phyloP scores from a whole-genome alignment of 2,113 vertebrate genomes.

The Phainopepla nitens region DNA sequence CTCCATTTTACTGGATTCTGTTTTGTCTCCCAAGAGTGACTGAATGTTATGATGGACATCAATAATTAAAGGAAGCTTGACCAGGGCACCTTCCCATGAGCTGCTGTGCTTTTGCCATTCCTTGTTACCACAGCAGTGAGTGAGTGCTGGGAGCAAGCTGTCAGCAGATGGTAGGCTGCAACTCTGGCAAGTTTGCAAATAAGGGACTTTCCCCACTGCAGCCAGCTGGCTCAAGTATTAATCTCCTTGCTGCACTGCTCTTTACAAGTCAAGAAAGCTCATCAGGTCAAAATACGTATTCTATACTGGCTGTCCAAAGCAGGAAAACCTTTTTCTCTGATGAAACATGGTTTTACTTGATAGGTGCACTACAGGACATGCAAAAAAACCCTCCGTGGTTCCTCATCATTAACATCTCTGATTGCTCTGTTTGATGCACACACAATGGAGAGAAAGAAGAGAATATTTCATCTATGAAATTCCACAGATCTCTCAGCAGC shows the following conservation, averaged over 20 bases:
- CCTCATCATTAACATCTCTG: neutral
- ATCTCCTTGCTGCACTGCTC: neutral
- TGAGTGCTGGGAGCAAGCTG: neutral
- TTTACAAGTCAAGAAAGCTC: neutral
- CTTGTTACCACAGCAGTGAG: neutral
- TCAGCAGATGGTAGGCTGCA: neutral
- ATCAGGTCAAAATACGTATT: neutral
- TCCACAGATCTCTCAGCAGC: neutral
- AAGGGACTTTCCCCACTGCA: neutral
- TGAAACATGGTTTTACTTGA: neutral
- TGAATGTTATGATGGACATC: neutral
- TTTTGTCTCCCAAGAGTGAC: neutral
- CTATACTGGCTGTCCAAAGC: neutral
- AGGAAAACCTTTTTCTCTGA: neutral
- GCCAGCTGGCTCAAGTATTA: neutral
- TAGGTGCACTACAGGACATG: neutral
- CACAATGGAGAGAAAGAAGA: neutral
- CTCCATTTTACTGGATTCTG: neutral
- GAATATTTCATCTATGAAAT: neutral
- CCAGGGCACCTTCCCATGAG: neutral
- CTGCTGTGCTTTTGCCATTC: neutral
- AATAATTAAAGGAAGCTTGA: neutral
- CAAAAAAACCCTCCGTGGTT: neutral
- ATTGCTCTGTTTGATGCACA: neutral
- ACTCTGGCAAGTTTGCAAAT: neutral